Conservation (phyloP, 2,113 vertebrate species). For the Cranoglanis bouderius region DNA sequence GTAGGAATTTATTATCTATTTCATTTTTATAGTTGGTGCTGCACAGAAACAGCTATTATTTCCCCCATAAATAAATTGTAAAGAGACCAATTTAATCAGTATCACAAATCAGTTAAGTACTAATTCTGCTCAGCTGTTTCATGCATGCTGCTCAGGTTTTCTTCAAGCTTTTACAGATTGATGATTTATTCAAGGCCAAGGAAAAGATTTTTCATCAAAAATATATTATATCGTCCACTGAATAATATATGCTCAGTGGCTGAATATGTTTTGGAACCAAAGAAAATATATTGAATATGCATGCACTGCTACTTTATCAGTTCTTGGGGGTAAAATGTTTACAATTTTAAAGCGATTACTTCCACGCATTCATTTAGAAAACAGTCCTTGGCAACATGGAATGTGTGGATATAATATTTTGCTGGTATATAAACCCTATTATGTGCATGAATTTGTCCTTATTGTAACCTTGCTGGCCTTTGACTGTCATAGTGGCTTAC, state of each 20-base stretch:
- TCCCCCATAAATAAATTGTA: not conserved
- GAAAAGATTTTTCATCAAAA: slow-evolving; percentile 62
- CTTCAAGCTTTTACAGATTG: slow-evolving; percentile 38
- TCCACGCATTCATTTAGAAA: not conserved
- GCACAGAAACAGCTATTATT: not conserved
- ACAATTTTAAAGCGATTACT: not conserved
- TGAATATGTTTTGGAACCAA: slow-evolving; percentile 34
- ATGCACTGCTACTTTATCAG: not conserved
- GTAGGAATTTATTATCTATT: not conserved
- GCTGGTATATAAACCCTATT: not conserved
- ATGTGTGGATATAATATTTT: not conserved
- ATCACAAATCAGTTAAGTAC: not conserved
- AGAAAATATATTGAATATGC: slow-evolving; percentile 14
- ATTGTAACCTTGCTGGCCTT: not conserved
- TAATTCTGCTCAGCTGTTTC: slow-evolving; percentile 1
- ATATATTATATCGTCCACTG: slow-evolving; percentile 53
- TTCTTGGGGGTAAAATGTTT: not conserved
- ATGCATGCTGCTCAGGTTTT: slow-evolving; percentile 39
- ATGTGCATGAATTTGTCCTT: not conserved
- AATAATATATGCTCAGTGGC: slow-evolving; percentile 59
- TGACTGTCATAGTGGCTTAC: not conserved
- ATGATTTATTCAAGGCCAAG: slow-evolving; percentile 61
- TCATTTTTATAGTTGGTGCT: not conserved
- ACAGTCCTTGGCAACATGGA: not conserved
- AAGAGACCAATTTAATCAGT: not conserved